phyloP scores from a whole-genome alignment of 2,113 vertebrate genomes.

The Centropus unirufus region DNA sequence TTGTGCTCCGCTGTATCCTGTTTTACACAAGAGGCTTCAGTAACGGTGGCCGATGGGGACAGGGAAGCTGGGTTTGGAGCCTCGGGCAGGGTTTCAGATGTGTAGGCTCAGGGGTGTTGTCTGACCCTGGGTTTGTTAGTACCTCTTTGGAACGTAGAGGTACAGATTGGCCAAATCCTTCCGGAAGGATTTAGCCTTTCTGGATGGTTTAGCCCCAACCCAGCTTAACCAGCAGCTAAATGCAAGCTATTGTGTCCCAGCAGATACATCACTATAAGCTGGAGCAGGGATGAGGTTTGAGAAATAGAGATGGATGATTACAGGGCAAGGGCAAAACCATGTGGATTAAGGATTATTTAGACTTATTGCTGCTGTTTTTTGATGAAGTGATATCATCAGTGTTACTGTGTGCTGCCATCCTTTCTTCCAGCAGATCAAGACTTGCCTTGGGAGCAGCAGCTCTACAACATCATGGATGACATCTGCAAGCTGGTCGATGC shows the following conservation, averaged over 20 bases:
- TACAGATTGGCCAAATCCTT: fast-evolving
- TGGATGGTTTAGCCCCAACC: too few relatives aligned
- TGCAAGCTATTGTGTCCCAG: too few relatives aligned
- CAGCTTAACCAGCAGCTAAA: too few relatives aligned
- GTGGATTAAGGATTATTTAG: neutral
- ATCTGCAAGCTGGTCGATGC: slow-evolving; percentile 89
- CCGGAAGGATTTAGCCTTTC: too few relatives aligned
- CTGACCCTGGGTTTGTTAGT: neutral
- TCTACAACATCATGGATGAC: slow-evolving; percentile 81
- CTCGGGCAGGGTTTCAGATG: neutral
- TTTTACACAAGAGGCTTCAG: too few relatives aligned
- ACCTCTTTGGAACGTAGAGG: neutral
- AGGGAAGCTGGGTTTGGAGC: neutral
- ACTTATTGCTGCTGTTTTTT: neutral
- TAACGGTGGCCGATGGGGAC: neutral
- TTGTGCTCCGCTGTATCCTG: neutral
- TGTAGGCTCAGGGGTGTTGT: neutral
- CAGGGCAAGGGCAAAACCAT: neutral
- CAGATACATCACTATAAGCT: too few relatives aligned
- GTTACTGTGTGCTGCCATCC: neutral
- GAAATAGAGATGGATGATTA: neutral
- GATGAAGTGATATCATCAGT: neutral
- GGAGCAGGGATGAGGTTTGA: neutral
- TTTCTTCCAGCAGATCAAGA: slow-evolving; percentile 10
- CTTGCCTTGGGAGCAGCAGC: slow-evolving; percentile 56